Evolutionary conservation across 1,140 invertebrate species (phyloP), one percentile per base, ranked within the genome.

Genomic region (Neomicropteryx cornuta): DNA sequence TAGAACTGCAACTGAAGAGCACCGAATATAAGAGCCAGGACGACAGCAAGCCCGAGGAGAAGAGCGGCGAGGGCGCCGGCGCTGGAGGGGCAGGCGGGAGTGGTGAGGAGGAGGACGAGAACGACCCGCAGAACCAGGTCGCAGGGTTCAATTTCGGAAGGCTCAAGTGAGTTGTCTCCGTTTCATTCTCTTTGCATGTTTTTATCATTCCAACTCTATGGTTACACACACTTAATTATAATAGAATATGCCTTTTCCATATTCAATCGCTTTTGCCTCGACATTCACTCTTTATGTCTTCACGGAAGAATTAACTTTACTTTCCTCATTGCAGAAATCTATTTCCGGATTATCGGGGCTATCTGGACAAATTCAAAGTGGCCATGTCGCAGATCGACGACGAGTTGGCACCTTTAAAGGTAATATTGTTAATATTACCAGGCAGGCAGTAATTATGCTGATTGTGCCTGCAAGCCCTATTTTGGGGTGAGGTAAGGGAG

Each of bases 1-100:
- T 99, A 1, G 97, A 99, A 64, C 62, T 99, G 20, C 92, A 97
- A 58, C 86, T 99, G 51, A 99, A 99, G 67, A 97, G 91, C 36
- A 99, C 95, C 1, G 97, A 99, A 66, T 99, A 99, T 53, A 98
- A 99, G 71, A 94, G 92, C 28, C 89, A 97, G 55, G 96, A 99
- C 72, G 95, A 99, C 79, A 23, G 70, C 33, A 52, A 69, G 46
- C 55, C 66, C 35, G 68, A 70, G 17, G 75, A 79, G 53, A 68
- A 73, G 45, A 64, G 73, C 30, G 62, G 63, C 20, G 72, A 72
- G 43, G 64, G 73, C 18, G 56, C 68, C 20, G 49, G 64, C 30
- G 51, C 56, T 31, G 57, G 63, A 16, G 65, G 70, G 18, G 67
- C 72, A 29, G 72, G 70, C 24, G 52, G 57, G 22, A 65, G 65